Evolutionary conservation across 2,113 vertebrate genomes (phyloP), one percentile per base, ranked within the genome.

Genomic region (Entomyzon cyanotis): DNA sequence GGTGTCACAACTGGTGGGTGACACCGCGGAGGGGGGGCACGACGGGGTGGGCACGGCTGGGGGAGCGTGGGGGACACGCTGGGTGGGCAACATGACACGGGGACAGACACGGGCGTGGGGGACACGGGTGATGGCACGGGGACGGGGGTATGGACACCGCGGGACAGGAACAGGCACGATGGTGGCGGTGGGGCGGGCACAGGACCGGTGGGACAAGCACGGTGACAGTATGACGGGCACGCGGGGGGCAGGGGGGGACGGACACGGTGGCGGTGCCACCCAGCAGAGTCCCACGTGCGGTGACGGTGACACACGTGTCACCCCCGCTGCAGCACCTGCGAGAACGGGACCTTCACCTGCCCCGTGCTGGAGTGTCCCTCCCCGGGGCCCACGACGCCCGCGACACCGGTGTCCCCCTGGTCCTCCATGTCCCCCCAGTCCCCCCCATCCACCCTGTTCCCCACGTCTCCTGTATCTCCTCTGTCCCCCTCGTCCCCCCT

Each of bases 301-400:
- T 16, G 23, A 39, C 59, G 39, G 76, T 10, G 10, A 18, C 49
- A 41, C 27, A 2, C 12, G 2, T 15, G 9, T 18, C 15, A 5
- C 13, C 84, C 41, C 53, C 5, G 15, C 16, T 13, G 5, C 96
- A 99, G 99, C 93, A 96, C 98, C 31, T 99, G 99, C 95, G 68
- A 91, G 71, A 98, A 98, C 1, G 98, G 98, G 39, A 98, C 98
- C 23, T 95, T 99, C 79, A 59, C 39, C 11, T 99, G 99, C 87
- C 97, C 97, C 2, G 63, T 42, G 16, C 82, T 49, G 4, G 55
- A 78, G 33, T 99, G 99, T 75, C 98, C 98, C 0, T 33, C 69
- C 22, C 50, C 37, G 69, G 30, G 37, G 30, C 50, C 69, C 50
- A 15, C 50, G 15, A 71, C 50, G 8, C 50, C 37, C 35, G 15